Evolutionary conservation across 1,140 invertebrate genomes (phyloP).

Genomic region (Drosophila pachea): DNA sequence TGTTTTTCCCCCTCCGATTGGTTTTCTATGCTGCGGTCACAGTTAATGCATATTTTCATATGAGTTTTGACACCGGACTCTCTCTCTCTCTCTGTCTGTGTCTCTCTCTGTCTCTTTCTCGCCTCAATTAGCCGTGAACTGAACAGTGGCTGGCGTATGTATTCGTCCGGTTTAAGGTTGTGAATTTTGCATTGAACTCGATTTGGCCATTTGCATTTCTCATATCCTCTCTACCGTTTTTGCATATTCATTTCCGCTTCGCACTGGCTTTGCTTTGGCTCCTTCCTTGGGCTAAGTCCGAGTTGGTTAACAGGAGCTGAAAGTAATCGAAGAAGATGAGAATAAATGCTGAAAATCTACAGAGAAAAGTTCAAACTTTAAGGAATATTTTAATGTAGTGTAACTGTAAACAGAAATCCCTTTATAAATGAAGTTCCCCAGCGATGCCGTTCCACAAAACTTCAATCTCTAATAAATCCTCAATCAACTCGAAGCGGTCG

Average conservation of each 20-base stretch:
- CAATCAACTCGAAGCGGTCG: constrained; percentile 44
- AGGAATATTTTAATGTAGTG: no score
- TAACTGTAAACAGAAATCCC: no score
- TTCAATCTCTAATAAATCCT: constrained; percentile 31
- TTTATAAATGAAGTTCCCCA: no score
- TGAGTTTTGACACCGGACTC: constrained; percentile 38
- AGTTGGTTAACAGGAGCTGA: no score
- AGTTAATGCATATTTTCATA: constrained; percentile 71
- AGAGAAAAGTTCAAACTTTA: no score
- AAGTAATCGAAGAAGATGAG: no score
- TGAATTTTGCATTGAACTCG: constrained; percentile 62
- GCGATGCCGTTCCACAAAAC: neutral
- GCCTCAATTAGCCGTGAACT: constrained; percentile 61
- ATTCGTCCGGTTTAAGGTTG: constrained; percentile 32
- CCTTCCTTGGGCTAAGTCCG: no score
- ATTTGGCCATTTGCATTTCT: constrained; percentile 75
- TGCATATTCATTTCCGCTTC: constrained; percentile 73
- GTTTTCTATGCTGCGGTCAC: constrained; percentile 66
- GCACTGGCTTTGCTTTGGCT: constrained; percentile 30
- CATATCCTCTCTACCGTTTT: constrained; percentile 68
- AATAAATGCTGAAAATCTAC: no score
- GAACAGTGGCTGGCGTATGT: constrained; percentile 53
- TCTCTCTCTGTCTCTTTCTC: neutral
- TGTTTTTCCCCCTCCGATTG: constrained; percentile 10
- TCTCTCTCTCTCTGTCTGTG: constrained; percentile 2